Conservation (phyloP, 1,140 invertebrate species). For the Parapsyche elsis region DNA sequence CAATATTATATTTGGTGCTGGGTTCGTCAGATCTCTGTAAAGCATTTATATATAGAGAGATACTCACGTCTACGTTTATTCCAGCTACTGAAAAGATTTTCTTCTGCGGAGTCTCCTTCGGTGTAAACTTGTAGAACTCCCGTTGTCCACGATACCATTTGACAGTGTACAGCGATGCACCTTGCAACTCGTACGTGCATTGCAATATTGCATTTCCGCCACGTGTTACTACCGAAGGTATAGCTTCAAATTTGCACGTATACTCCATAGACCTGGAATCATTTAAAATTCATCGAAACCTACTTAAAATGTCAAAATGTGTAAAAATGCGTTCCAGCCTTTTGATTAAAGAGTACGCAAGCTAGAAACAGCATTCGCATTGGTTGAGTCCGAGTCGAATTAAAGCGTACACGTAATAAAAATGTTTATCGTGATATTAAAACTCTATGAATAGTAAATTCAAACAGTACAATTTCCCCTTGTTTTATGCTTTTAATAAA, state of each 20-base stretch:
- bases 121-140: constrained; percentile 78
- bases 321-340: not conserved
- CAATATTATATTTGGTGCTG: too few relatives aligned
- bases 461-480: too few relatives aligned
- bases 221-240: constrained; percentile 67
- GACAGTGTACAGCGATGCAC: constrained; percentile 76
- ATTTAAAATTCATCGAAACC: constrained; percentile 19
- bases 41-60: not conserved
- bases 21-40: too few relatives aligned
- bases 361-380: too few relatives aligned
- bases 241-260: constrained; percentile 36
- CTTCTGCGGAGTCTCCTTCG: constrained; percentile 71
- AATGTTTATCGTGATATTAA: too few relatives aligned
- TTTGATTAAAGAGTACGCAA: not conserved
- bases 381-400: too few relatives aligned
- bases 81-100: constrained; percentile 75
- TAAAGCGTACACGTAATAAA: too few relatives aligned
- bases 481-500: too few relatives aligned
- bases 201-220: constrained; percentile 71
- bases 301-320: not conserved
- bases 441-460: too few relatives aligned
- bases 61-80: constrained; percentile 78
- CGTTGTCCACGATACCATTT: constrained; percentile 81
- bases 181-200: constrained; percentile 77
- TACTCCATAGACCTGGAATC: constrained; percentile 29